These are phyloP conservation scores for Lerema accius DNA, from an alignment of 1,140 invertebrate species.

Conservation along the genomic window DNA sequence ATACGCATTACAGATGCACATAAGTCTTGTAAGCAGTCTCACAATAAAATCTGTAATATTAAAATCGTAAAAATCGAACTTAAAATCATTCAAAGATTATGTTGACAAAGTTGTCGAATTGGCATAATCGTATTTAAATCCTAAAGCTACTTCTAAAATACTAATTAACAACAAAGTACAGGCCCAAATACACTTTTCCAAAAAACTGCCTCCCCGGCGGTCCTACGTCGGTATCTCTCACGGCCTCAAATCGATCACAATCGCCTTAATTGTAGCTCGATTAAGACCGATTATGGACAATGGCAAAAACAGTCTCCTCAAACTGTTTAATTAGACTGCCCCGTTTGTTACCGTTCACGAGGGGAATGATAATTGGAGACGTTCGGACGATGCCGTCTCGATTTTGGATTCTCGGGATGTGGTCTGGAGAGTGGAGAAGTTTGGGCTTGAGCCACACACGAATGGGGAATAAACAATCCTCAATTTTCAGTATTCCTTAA, in stretches of 20 bases:
- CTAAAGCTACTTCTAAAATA: too few species aligned
- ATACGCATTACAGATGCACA: too few species aligned
- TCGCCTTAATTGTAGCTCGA: constrained; percentile 63
- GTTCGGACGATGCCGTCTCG: constrained; percentile 28
- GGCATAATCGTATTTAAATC: too few species aligned
- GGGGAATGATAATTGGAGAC: constrained; percentile 49
- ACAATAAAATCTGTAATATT: too few species aligned
- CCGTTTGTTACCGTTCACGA: constrained; percentile 49
- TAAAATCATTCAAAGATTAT: too few species aligned
- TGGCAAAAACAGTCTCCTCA: constrained; percentile 54
- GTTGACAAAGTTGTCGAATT: too few species aligned
- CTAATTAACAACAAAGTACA: neutral
- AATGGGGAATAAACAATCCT: too few species aligned
- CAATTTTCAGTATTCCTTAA: too few species aligned
- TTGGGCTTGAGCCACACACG: constrained; percentile 15
- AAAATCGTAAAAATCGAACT: too few species aligned
- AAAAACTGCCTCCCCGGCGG: constrained; percentile 51
- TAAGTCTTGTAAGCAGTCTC: too few species aligned
- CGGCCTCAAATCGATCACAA: constrained; percentile 58
- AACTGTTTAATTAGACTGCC: constrained; percentile 61
- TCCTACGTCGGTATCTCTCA: constrained; percentile 45
- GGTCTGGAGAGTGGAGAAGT: constrained; percentile 6
- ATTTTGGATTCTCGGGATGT: constrained; percentile 20
- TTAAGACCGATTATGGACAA: constrained; percentile 59
- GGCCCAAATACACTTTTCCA: constrained; percentile 18